Conservation (phyloP, 2,113 vertebrate species). For the Cettia cetti region DNA sequence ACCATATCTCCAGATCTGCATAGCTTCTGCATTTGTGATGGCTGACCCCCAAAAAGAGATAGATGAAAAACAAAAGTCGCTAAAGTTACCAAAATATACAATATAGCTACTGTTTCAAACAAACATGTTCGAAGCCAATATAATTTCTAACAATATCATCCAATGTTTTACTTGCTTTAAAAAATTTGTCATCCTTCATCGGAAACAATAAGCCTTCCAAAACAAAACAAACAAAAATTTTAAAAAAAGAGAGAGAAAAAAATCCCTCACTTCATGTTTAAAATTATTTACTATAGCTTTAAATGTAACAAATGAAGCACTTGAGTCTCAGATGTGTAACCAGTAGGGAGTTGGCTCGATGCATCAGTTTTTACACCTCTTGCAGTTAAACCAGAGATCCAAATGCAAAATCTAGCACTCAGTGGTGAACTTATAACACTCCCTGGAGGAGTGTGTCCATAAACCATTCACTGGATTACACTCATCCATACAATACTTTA, state of each 20-base stretch:
- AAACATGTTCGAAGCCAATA: not conserved
- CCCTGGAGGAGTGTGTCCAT: constrained; percentile 64
- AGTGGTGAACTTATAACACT: constrained; percentile 63
- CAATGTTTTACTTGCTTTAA: not conserved
- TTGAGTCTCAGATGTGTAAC: constrained; percentile 45
- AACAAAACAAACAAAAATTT: not conserved
- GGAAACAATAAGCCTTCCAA: not conserved
- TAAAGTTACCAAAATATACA: constrained; percentile 20
- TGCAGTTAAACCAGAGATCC: constrained; percentile 64
- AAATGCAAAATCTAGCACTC: constrained; percentile 67
- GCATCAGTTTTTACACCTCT: constrained; percentile 65
- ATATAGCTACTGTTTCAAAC: constrained; percentile 47
- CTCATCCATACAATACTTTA: constrained; percentile 45
- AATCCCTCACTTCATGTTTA: accelerated
- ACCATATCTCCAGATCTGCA: not conserved
- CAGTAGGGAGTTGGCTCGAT: constrained; percentile 60
- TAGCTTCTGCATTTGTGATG: constrained; percentile 50
- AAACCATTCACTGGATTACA: constrained; percentile 61
- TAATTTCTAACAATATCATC: not conserved
- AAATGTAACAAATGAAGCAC: constrained; percentile 55
- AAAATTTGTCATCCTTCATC: not conserved
- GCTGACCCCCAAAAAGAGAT: constrained; percentile 1
- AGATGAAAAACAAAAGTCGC: constrained; percentile 15
- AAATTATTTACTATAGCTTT: constrained; percentile 53
- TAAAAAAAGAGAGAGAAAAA: accelerated